Base-by-base conservation (phyloP, 2,888 invertebrate genomes). In the Achlya flavicornis region DNA sequence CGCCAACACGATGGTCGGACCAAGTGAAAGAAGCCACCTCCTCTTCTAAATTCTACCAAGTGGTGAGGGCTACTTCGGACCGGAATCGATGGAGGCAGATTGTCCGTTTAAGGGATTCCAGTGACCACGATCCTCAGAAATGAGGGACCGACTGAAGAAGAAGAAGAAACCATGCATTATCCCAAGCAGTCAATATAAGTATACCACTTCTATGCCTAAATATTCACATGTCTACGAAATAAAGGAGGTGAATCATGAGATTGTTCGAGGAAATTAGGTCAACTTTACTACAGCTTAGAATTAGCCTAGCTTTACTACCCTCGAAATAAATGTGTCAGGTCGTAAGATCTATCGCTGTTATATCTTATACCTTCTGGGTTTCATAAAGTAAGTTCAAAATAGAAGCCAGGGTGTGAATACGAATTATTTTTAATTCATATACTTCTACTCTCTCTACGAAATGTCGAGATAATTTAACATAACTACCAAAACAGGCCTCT, bases 231-330 rank as follows among this genome's bases (percentile, higher is more conserved):
- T 59, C 35, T 38, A 11, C n/a, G 19, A 19, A 59, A 16, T 38
- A 12, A 35, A 38, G n/a, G 35, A 38, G 38, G 38, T 59, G 58
- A 65, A 57, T 53, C 26, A 66, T 65, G 63, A 64, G 59, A 61
- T 64, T 62, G 62, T 68, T 53, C 46, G 11, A 26, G 19, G 57
- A 63, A 68, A 66, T 67, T 66, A 64, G 69, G 67, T 65, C 66
- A 65, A 58, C 64, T 68, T 66, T 62, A 63, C 35, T 63, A 62
- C 35, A 33, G 41, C 53, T 19, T 53, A 59, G 11, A 59, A 35
- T 59, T 59, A 59, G 58, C 35, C 16, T 38, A 35, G 53, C n/a
- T 59, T 59, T 38, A 59, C 58, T 16, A 59, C 16, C 38, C 35
- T 59, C 58, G 58, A 59, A 16, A 38, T 38, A 19, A 19, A 53